A percentile compares a stretch with the other conserved stretches of the same genome.
These are phyloP conservation scores for Lates calcarifer DNA, from an alignment of 2,113 vertebrate species.

Conservation along the genomic window DNA sequence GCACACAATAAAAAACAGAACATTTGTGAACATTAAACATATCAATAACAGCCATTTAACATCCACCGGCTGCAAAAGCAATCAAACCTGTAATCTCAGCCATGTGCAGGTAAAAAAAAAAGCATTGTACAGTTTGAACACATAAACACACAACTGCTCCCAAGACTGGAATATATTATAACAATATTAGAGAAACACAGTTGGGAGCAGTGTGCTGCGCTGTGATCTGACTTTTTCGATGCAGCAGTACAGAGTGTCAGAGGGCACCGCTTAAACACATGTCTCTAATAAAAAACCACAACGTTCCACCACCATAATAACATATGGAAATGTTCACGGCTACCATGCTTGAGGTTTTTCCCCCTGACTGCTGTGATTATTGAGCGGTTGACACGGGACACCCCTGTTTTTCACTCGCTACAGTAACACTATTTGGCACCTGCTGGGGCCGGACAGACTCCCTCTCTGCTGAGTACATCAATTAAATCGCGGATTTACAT, in stretches of 20 bases:
- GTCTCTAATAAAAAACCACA: slow-evolving; percentile 75
- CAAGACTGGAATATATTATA: background rate
- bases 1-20: slow-evolving; percentile 8
- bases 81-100: background rate
- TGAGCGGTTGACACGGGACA: slow-evolving; percentile 71
- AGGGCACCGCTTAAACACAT: slow-evolving; percentile 72
- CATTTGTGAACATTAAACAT: slow-evolving; percentile 5
- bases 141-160: background rate
- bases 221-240: slow-evolving; percentile 32
- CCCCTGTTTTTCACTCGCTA: slow-evolving; percentile 55
- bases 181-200: background rate
- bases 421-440: slow-evolving; percentile 62
- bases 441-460: slow-evolving; percentile 19
- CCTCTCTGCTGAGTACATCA: slow-evolving; percentile 12
- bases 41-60: background rate
- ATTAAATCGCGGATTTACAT: slow-evolving; percentile 23
- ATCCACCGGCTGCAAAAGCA: background rate
- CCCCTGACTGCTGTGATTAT: slow-evolving; percentile 70
- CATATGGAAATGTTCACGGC: slow-evolving; percentile 82
- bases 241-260: slow-evolving; percentile 51
- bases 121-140: background rate
- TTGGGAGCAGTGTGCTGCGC: background rate
- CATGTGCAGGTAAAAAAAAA: background rate
- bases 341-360: slow-evolving; percentile 70
- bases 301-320: slow-evolving; percentile 70